Evolutionary conservation across 2,113 vertebrate genomes (phyloP).

Genomic region (Thomomys bottae): DNA sequence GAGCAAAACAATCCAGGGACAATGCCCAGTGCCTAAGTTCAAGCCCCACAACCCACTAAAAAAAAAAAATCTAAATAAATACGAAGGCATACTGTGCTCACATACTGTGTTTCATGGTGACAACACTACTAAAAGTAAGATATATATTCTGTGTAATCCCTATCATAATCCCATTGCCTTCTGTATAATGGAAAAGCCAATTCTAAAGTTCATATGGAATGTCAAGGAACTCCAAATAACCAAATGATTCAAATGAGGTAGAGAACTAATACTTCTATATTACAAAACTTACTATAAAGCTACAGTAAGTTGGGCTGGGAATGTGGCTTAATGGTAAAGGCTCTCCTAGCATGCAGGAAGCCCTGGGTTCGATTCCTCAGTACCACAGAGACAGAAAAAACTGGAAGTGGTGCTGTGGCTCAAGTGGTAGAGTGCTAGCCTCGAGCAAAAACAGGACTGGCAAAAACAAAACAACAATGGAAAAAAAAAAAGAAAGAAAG

Average conservation of each 20-base stretch:
- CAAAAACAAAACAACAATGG: too few species aligned
- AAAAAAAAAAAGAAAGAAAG: not conserved
- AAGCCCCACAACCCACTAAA: not conserved
- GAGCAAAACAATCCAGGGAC: too few species aligned
- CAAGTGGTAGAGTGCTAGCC: too few species aligned
- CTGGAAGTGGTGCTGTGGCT: too few species aligned
- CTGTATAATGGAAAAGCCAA: not conserved
- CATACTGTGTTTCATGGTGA: not conserved
- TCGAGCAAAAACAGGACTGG: too few species aligned
- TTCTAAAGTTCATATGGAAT: not conserved
- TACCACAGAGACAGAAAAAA: too few species aligned
- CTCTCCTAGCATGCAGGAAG: too few species aligned
- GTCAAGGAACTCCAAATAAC: not conserved
- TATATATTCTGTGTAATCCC: not conserved
- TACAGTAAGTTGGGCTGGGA: not conserved
- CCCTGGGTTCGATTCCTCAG: too few species aligned
- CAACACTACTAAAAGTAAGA: not conserved
- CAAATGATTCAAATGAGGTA: not conserved
- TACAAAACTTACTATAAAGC: slow-evolving; percentile 8
- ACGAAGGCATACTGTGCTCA: not conserved
- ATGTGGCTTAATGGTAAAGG: too few species aligned
- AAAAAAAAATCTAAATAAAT: not conserved
- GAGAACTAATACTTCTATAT: not conserved
- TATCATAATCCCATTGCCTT: not conserved
- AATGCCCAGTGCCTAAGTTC: too few species aligned